Evolutionary conservation across 2,113 vertebrate genomes (phyloP), one percentile per base, ranked within the genome.

Genomic region (Oreochromis niloticus): DNA sequence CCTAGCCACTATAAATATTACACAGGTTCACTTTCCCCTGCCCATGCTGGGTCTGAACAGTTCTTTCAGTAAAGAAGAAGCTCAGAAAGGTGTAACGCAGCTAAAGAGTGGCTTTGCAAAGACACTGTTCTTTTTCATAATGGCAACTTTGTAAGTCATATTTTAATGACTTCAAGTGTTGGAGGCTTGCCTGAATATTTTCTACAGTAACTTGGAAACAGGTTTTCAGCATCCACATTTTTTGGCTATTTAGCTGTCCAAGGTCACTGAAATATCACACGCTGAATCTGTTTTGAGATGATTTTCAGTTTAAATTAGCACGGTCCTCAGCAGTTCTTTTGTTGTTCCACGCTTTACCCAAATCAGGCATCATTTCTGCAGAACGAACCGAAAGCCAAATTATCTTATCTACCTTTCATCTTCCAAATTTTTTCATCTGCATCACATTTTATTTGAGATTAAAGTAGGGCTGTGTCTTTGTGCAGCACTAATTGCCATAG

Each of bases 401-500:
- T 92, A 95, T 94, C 90, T 94, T 94, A 95, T 94, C 91, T 90
- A 95, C 91, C 92, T 93, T 95, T 96, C 92, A 96, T 94, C 93
- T 94, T 90, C 88, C 90, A 92, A 90, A 87, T 86, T 88, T 92
- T 93, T 94, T 92, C 92, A 94, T 95, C 89, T 92, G 89, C 92
- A 92, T 94, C 92, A 88, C 87, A 94, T 96, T 95, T 96, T 97
- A 97, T 95, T 96, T 95, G 91, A 94, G 96, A 96, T 96, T 96
- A 95, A 97, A 94, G 90, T 13, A 89, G 93, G 94, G 81, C 93
- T 95, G 91, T 73, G 90, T 95, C 92, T 94, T 96, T 96, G 93
- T 94, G 94, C 92, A 87, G 91, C 94, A 92, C 96, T 96, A 97
- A 97, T 97, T 96, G 96, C 96, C 95, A 97, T 96, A 96, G 96